Base-by-base conservation (phyloP, 2,888 invertebrate species). In the Andrena flavipes region DNA sequence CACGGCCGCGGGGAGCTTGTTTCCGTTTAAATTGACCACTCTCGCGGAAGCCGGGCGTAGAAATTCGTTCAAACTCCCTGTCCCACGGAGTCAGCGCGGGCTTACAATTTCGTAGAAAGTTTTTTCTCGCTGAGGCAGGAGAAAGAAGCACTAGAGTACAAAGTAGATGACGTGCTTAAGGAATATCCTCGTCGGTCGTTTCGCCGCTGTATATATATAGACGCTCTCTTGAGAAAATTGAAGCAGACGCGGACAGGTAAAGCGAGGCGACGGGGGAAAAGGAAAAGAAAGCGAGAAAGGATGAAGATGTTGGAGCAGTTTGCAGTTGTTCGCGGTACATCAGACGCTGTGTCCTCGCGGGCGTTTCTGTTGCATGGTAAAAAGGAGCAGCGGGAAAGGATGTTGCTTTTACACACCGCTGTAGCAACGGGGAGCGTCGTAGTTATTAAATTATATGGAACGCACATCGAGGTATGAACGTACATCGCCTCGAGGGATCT, bases 181-280 rank as follows among this genome's bases (percentile, higher is more conserved):
- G 68, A 75, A 82, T 84, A 84, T 84, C 70, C 70, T 51, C 63
- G 78, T 60, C 67, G 69, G 69, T 73, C 68, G 76, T 70, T 64
- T 49, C 70, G 23, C 63, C 23, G 56, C 1, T 10, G 56, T 23
- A 42, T 42, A 42, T 42, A 62, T 80, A 79, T 78, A 82, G 78
- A 79, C 70, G 56, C 62, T 83, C 82, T 77, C 74, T 76, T 64
- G 79, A 75, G 83, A 82, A 82, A 84, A 82, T 84, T 84, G 83
- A 78, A 82, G 83, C 72, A 35, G 60, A 73, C 68, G 68, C 73
- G 79, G 71, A 74, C 78, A 79, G 62, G 82, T 70, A 68, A 75
- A 75, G 77, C 16, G 77, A 65, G 62, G 33, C 63, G 67, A 62
- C 48, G 56, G n/a, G 59, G 6, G 26, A 62, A 30, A 23, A 81